A percentile compares a stretch with the other conserved stretches of the same genome.
Evolutionary conservation across 2,113 vertebrate species (phyloP).

Genomic region (Pyxicephalus adspersus): DNA sequence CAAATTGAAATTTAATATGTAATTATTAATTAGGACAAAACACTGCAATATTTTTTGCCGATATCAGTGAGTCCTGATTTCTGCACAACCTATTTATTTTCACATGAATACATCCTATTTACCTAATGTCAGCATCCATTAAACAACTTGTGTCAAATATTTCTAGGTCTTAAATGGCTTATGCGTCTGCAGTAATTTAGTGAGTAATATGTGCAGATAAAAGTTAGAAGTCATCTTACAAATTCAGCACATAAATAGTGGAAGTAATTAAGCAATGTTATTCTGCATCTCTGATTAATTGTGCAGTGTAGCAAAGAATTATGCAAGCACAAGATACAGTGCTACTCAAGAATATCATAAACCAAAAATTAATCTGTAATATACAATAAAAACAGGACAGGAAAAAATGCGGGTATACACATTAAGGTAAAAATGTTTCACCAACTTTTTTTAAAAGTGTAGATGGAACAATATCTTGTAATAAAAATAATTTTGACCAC

Average conservation of each 20-base stretch:
- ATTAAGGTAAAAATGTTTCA: too few relatives aligned
- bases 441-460: too few relatives aligned
- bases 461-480: too few relatives aligned
- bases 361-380: conserved; percentile 3
- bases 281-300: conserved; percentile 46
- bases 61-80: background rate
- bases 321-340: conserved; percentile 9
- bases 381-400: background rate
- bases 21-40: too few relatives aligned
- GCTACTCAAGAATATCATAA: background rate
- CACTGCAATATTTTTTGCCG: background rate
- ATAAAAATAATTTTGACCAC: too few relatives aligned
- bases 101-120: background rate
- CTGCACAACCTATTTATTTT: background rate
- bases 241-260: conserved; percentile 7
- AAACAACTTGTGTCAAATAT: too few relatives aligned
- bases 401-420: background rate
- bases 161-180: too few relatives aligned
- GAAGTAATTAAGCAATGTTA: conserved; percentile 43
- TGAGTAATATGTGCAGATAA: background rate
- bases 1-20: too few relatives aligned
- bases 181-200: background rate
- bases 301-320: conserved; percentile 30
- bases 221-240: background rate
- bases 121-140: too few relatives aligned